Conservation (phyloP, 1,140 invertebrate genomes). For the Drosophila bifasciata region DNA sequence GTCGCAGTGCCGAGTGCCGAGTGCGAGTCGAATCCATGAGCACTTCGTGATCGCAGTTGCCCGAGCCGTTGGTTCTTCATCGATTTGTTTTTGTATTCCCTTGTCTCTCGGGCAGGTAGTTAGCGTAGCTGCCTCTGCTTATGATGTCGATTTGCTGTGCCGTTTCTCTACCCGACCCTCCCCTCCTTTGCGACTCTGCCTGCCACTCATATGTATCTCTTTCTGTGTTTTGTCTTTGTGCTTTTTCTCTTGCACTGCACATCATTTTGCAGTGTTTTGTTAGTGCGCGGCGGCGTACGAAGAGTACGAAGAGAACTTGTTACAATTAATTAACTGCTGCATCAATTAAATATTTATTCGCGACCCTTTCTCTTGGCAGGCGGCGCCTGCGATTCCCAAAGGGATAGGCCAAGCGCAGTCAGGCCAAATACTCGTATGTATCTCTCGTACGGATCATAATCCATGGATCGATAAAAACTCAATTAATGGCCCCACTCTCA, state of each 20-base stretch:
- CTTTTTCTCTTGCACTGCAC: not conserved
- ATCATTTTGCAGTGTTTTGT: slow-evolving; percentile 52
- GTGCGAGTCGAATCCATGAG: slow-evolving; percentile 28
- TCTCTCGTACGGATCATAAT: slow-evolving; percentile 43
- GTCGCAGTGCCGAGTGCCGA: not conserved
- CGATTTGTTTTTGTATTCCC: slow-evolving; percentile 50
- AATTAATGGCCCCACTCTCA: slow-evolving; percentile 64
- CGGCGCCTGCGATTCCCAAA: slow-evolving; percentile 47
- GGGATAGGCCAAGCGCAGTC: slow-evolving; percentile 23
- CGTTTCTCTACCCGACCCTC: too few species aligned
- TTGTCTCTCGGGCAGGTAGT: slow-evolving; percentile 39
- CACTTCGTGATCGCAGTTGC: slow-evolving; percentile 29
- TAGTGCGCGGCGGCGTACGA: slow-evolving; percentile 14
- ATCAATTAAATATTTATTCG: slow-evolving; percentile 72
- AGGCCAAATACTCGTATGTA: not conserved
- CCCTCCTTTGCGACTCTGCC: too few species aligned
- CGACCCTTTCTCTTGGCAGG: slow-evolving; percentile 25
- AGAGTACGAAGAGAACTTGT: slow-evolving; percentile 48
- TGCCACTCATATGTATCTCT: slow-evolving; percentile 56
- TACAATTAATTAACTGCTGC: slow-evolving; percentile 78
- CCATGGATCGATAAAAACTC: slow-evolving; percentile 72
- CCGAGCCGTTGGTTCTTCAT: slow-evolving; percentile 39
- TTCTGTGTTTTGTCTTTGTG: slow-evolving; percentile 33
- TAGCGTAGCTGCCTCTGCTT: slow-evolving; percentile 67
- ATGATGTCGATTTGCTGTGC: slow-evolving; percentile 61